Conservation (phyloP, 2,888 invertebrate species). For the Clivina fossor region DNA sequence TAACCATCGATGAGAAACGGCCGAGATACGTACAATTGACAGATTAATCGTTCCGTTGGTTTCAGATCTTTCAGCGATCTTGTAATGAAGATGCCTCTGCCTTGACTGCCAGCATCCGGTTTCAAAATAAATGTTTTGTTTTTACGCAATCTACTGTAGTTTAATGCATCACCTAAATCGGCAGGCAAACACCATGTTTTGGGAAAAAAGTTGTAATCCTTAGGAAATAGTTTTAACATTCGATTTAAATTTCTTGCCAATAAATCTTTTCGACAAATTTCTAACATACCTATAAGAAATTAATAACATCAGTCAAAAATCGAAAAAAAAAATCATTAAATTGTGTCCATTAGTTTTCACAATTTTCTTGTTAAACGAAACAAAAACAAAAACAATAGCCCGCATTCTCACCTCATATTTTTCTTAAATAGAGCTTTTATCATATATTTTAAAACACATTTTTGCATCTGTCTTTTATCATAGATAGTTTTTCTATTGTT, state of each 20-base stretch:
- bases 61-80: conserved; percentile 79
- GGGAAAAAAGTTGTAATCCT: conserved; percentile 90
- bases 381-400: no score
- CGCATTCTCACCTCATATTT: no score
- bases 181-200: conserved; percentile 93
- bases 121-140: conserved; percentile 85
- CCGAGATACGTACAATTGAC: conserved; percentile 74
- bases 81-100: conserved; percentile 85
- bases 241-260: conserved; percentile 86
- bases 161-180: conserved; percentile 75
- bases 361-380: no score
- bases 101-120: conserved; percentile 89
- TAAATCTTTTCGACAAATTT: conserved; percentile 74
- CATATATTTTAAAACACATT: no score
- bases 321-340: no score
- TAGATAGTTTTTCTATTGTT: no score
- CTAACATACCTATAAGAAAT: no score
- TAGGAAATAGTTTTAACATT: conserved; percentile 85
- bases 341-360: no score
- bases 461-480: no score
- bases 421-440: no score
- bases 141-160: conserved; percentile 69
- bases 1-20: conserved; percentile 88
- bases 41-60: conserved; percentile 80
- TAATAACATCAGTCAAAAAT: not conserved